phyloP scores from a whole-genome alignment of 2,797 vertebrate species.

The Etheostoma perlongum region DNA sequence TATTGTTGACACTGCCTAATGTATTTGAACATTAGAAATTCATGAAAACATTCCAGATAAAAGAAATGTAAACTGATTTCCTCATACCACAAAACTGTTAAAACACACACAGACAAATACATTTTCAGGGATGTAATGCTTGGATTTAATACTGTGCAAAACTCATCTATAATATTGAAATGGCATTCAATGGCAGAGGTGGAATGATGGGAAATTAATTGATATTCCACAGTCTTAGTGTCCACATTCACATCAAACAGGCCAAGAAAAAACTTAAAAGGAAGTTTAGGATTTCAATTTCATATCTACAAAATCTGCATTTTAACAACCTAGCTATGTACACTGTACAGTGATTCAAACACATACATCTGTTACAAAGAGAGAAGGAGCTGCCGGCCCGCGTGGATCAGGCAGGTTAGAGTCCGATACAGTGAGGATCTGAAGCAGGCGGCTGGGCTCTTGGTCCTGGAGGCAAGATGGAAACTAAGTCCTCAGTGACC shows the following conservation, averaged over 20 bases:
- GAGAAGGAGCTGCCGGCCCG: slow-evolving; percentile 69
- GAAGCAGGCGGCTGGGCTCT: slow-evolving; percentile 73
- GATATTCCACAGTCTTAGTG: slow-evolving; percentile 50
- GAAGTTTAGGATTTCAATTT: slow-evolving; percentile 86
- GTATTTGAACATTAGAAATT: slow-evolving; percentile 49
- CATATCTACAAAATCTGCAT: slow-evolving; percentile 93
- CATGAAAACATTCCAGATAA: slow-evolving; percentile 53
- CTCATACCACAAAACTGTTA: slow-evolving; percentile 42
- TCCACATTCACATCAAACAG: slow-evolving; percentile 67
- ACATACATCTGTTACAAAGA: slow-evolving; percentile 91
- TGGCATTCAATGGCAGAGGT: slow-evolving; percentile 52
- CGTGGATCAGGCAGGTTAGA: slow-evolving; percentile 83
- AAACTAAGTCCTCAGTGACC: background rate
- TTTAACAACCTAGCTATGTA: slow-evolving; percentile 91
- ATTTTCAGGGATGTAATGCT: slow-evolving; percentile 31
- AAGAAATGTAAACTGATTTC: slow-evolving; percentile 54
- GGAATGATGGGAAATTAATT: slow-evolving; percentile 48
- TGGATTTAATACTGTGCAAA: slow-evolving; percentile 69
- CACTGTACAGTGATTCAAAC: slow-evolving; percentile 91
- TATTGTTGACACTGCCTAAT: slow-evolving; percentile 60
- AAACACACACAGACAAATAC: slow-evolving; percentile 15
- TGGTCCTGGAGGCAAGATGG: background rate
- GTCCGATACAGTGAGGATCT: slow-evolving; percentile 79
- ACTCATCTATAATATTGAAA: slow-evolving; percentile 53
- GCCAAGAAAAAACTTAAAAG: slow-evolving; percentile 59